These are phyloP conservation scores for Phaethon lepturus DNA, from an alignment of 2,113 vertebrate genomes.

Conservation along the genomic window DNA sequence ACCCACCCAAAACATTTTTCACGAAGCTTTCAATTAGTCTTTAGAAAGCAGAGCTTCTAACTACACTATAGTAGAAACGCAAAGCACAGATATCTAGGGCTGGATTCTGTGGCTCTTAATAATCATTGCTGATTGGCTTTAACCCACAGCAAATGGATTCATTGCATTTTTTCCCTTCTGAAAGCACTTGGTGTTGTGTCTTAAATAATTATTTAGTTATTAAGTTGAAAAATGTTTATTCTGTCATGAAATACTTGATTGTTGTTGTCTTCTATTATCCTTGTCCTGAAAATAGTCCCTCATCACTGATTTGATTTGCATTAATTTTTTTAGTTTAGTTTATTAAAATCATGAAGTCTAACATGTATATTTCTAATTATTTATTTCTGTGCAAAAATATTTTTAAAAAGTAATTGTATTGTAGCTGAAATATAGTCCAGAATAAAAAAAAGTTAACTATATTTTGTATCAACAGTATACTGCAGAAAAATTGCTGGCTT, in stretches of 20 bases:
- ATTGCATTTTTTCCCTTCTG: neutral
- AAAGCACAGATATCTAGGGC: neutral
- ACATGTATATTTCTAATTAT: neutral
- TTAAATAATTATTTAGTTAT: neutral
- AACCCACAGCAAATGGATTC: neutral
- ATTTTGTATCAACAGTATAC: neutral
- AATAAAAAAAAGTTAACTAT: neutral
- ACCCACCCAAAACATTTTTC: neutral
- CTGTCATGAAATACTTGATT: neutral
- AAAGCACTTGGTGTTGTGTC: neutral
- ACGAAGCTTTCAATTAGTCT: neutral
- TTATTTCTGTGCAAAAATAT: neutral
- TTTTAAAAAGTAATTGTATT: neutral
- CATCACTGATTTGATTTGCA: neutral
- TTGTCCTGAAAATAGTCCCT: neutral
- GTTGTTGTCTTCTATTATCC: neutral
- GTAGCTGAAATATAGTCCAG: neutral
- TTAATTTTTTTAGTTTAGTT: neutral
- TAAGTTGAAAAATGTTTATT: neutral
- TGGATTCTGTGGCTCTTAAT: neutral
- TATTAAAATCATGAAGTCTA: neutral
- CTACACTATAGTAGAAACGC: neutral
- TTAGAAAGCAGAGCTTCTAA: neutral
- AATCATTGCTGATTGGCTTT: neutral
- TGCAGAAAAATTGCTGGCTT: neutral